Evolutionary conservation across 2,797 vertebrate species (phyloP).

Genomic region (Typhlichthys subterraneus): DNA sequence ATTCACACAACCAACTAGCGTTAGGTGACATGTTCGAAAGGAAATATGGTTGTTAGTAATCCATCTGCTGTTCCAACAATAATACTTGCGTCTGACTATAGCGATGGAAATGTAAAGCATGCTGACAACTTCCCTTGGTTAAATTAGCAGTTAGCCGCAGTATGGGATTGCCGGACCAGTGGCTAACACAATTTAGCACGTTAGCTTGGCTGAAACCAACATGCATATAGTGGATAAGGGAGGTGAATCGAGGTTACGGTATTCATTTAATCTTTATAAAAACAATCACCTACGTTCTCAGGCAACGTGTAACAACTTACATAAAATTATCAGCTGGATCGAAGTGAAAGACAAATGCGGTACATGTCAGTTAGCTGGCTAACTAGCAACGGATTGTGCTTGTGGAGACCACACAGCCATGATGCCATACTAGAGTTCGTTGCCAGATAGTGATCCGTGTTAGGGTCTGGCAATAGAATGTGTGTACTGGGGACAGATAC

Average conservation of each 20-base stretch:
- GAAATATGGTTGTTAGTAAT: rapidly evolving
- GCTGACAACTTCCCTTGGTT: constrained; percentile 16
- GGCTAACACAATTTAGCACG: constrained; percentile 59
- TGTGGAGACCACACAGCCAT: constrained; percentile 71
- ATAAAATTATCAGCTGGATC: neutral
- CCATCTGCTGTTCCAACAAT: neutral
- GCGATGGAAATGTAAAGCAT: neutral
- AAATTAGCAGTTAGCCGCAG: constrained; percentile 28
- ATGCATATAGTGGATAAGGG: constrained; percentile 30
- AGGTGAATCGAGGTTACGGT: neutral
- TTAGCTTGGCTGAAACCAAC: constrained; percentile 55
- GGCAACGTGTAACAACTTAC: neutral
- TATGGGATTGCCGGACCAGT: constrained; percentile 30
- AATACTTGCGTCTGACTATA: neutral
- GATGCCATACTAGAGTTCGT: constrained; percentile 66
- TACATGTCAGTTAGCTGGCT: constrained; percentile 49
- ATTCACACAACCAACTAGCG: neutral
- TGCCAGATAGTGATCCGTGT: constrained; percentile 79
- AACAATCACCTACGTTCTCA: neutral
- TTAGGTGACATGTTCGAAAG: neutral
- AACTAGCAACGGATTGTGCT: constrained; percentile 55
- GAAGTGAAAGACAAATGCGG: neutral
- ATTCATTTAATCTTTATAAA: constrained; percentile 1
- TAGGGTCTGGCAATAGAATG: constrained; percentile 67
- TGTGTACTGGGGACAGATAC: constrained; percentile 71